These are phyloP conservation scores for Eptesicus fuscus DNA, from an alignment of 2,113 vertebrate genomes.

Conservation along the genomic window DNA sequence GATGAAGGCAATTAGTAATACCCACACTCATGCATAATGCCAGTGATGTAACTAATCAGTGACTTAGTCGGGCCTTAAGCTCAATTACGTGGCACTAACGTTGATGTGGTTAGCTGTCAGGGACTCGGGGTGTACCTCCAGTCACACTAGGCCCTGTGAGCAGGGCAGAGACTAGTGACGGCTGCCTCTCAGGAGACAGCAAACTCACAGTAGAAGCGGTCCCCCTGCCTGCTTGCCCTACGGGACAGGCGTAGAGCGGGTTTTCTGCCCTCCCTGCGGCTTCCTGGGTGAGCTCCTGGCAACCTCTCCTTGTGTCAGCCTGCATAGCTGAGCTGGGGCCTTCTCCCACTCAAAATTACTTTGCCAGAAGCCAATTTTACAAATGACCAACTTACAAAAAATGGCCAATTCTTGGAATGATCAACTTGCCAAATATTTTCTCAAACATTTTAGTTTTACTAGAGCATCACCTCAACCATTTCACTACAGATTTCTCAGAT, in stretches of 20 bases:
- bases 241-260: background rate
- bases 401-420: background rate
- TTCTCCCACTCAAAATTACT: background rate
- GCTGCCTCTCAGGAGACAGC: background rate
- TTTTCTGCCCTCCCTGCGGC: background rate
- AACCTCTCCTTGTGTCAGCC: background rate
- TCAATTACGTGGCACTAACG: background rate
- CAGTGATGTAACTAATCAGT: background rate
- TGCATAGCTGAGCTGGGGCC: background rate
- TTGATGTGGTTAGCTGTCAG: background rate
- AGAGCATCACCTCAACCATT: background rate
- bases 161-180: background rate
- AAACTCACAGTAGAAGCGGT: background rate
- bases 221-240: background rate
- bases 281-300: background rate
- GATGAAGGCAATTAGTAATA: background rate
- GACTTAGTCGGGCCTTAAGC: background rate
- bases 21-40: background rate
- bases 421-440: background rate
- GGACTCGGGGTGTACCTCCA: background rate
- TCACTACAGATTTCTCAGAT: background rate
- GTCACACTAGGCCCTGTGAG: background rate
- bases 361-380: background rate
- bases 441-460: background rate
- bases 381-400: conserved; percentile 11